Evolutionary conservation across 2,888 invertebrate genomes (phyloP).

Genomic region (Panzeria rudis): DNA sequence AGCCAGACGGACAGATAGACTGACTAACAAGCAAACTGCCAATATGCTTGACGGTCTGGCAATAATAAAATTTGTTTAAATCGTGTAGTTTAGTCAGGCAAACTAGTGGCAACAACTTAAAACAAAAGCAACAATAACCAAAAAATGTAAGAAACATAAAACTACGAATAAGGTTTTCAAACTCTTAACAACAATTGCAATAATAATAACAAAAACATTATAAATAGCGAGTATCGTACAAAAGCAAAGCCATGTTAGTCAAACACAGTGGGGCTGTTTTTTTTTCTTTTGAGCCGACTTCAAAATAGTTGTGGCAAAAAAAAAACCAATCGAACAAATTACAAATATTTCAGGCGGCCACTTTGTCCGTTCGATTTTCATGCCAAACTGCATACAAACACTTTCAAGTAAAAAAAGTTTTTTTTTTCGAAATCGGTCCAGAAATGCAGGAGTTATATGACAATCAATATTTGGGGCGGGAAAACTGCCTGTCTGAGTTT

Average conservation of each 20-base stretch:
- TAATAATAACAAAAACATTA: constrained; percentile 34
- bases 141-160: neutral
- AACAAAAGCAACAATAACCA: neutral
- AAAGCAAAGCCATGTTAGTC: neutral
- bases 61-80: constrained; percentile 20
- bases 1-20: constrained; percentile 33
- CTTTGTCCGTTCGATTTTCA: too few relatives aligned
- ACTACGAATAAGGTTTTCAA: constrained; percentile 51
- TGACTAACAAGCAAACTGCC: constrained; percentile 20
- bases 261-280: constrained; percentile 28
- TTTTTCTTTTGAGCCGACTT: too few relatives aligned
- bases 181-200: constrained; percentile 52
- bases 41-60: constrained; percentile 28
- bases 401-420: too few relatives aligned
- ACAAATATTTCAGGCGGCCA: too few relatives aligned
- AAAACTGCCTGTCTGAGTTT: too few relatives aligned
- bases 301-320: too few relatives aligned
- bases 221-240: neutral
- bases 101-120: constrained; percentile 38
- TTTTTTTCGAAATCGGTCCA: too few relatives aligned
- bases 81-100: constrained; percentile 45
- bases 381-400: too few relatives aligned
- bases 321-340: too few relatives aligned
- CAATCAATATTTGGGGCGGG: too few relatives aligned
- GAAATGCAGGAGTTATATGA: too few relatives aligned